Evolutionary conservation across 2,113 vertebrate genomes (phyloP), one percentile per base, ranked within the genome.

Genomic region (Ardeotis arabs): DNA sequence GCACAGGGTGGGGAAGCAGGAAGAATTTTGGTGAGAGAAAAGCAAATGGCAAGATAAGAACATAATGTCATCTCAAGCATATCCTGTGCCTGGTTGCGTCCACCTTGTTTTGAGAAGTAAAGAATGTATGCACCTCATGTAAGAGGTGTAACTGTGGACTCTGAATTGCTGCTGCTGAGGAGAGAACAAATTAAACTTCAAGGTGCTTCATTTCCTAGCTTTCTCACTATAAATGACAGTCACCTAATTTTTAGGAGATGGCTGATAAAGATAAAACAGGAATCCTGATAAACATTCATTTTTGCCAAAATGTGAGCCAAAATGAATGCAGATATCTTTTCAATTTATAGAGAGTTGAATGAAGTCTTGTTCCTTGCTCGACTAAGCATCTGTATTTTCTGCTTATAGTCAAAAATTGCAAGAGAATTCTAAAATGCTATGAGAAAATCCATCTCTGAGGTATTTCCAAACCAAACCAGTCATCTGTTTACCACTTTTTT

Each of bases 21-120:
- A 41, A 49, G 81, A 89, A 93, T 93, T 88, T 86, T 78, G 68
- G 73, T 92, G 89, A 82, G 83, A 87, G 31, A 63, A 84, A 59
- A 87, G 12, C 14, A 84, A 67, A 69, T 35, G 22, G 29, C 10
- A 23, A 92, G 59, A 59, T 31, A 77, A 72, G 80, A 68, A 44
- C 49, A 41, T 77, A 63, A 63, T 56, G 76, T 85, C 72, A 49
- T 76, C 72, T 41, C 14, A 59, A 76, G 63, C 21, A 83, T 79
- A 68, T 63, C 73, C 47, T 75, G 25, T 94, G 52, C 31, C 33
- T 87, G 27, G 77, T 84, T 56, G 35, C 47, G 60, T 68, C 28
- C 74, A 52, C 87, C 69, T 96, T 84, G 66, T n/a, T 85, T 68
- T 39, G 49, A 63, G 69, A 75, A 79, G 24, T 63, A 28, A 80